Conservation (phyloP, 2,888 invertebrate species). For the Pristionchus fissidentatus region DNA sequence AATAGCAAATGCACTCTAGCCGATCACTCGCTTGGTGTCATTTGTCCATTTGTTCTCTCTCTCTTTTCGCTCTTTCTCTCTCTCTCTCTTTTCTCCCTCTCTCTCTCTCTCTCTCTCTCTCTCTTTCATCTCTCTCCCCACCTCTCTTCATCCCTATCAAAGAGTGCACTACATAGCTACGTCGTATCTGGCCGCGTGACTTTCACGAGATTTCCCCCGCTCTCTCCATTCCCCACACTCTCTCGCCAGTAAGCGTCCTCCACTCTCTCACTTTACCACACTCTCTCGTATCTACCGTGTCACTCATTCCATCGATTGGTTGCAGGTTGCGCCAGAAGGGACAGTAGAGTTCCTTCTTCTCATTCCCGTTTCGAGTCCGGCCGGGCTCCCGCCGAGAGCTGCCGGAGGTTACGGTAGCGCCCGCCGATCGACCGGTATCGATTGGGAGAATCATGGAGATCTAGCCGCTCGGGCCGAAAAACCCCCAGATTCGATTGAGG, state of each 20-base stretch:
- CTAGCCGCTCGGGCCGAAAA: slow-evolving; percentile 14
- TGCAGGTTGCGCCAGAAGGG: slow-evolving; percentile 26
- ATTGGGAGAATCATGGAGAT: slow-evolving; percentile 12
- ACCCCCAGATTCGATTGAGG: slow-evolving; percentile 6
- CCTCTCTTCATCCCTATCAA: not conserved
- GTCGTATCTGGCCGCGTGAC: not conserved
- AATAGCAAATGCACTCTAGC: too few relatives aligned
- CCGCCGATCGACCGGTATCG: slow-evolving; percentile 8
- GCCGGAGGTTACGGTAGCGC: slow-evolving; percentile 43
- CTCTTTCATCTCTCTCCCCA: not conserved
- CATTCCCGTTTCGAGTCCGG: slow-evolving; percentile 32
- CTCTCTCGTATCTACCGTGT: slow-evolving; percentile 17
- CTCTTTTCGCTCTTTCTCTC: not conserved
- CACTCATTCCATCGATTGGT: not conserved
- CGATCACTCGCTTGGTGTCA: not conserved
- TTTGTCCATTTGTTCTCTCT: not conserved
- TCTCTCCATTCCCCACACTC: slow-evolving; percentile 10
- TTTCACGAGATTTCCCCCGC: not conserved
- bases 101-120: not conserved
- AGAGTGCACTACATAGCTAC: not conserved
- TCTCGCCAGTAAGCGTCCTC: not conserved
- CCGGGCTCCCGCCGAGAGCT: slow-evolving; percentile 47
- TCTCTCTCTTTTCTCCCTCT: not conserved
- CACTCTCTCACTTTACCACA: slow-evolving; percentile 23
- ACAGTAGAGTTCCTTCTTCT: slow-evolving; percentile 29